These are phyloP conservation scores for Matsumurasca onukii DNA, from an alignment of 1,140 invertebrate genomes.

Conservation along the genomic window DNA sequence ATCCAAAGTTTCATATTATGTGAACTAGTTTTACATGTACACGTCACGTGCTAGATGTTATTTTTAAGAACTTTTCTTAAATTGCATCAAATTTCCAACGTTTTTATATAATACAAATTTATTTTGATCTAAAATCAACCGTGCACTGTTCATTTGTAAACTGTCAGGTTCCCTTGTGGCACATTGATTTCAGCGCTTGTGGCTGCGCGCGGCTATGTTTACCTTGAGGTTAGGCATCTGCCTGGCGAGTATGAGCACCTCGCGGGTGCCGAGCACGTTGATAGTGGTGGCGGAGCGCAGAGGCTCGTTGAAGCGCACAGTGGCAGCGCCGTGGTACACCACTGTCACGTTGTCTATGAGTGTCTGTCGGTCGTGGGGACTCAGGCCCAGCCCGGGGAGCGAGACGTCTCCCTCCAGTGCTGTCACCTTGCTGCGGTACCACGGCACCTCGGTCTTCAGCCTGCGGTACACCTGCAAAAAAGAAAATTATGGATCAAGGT, in stretches of 20 bases:
- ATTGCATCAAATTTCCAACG: no score
- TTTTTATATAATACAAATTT: no score
- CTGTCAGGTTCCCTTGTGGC: no score
- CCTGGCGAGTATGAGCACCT: constrained; percentile 59
- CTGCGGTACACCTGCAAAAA: constrained; percentile 40
- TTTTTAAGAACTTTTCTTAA: no score
- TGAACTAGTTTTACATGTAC: no score
- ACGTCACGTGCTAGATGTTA: no score
- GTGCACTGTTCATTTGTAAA: no score
- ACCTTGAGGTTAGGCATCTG: constrained; percentile 66
- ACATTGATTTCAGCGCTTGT: no score
- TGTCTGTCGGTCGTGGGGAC: constrained; percentile 56
- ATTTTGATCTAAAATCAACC: no score
- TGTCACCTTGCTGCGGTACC: constrained; percentile 65
- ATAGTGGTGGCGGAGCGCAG: constrained; percentile 62
- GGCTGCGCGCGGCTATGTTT: no score
- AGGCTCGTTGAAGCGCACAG: constrained; percentile 83
- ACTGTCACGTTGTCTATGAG: constrained; percentile 56
- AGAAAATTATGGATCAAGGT: not conserved
- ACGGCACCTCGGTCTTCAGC: constrained; percentile 43
- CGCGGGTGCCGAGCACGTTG: constrained; percentile 62
- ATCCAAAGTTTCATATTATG: no score
- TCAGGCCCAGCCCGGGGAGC: constrained; percentile 61
- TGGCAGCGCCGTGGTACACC: constrained; percentile 85
- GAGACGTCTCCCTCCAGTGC: constrained; percentile 64